Percentiles rank a stretch among this genome's conserved stretches.
Evolutionary conservation across 1,140 invertebrate species (phyloP).

Genomic region (Propsilocerus akamusi): DNA sequence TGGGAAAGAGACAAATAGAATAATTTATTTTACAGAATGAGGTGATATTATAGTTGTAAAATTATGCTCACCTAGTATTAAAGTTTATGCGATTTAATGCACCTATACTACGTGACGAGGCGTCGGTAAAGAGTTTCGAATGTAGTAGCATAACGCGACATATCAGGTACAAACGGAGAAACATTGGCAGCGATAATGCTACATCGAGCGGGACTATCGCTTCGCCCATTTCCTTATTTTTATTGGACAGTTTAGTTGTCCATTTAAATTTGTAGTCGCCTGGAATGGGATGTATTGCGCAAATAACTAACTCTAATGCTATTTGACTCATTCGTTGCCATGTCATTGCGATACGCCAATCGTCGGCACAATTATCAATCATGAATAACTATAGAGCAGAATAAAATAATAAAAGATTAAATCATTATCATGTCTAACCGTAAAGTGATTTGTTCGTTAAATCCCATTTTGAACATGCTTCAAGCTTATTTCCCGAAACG

Average conservation of each 20-base stretch:
- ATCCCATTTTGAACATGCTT: neutral
- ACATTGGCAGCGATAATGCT: conserved; percentile 95
- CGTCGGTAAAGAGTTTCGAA: conserved; percentile 97
- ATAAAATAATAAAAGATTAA: conserved; percentile 8
- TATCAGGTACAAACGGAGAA: conserved; percentile 95
- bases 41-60: neutral
- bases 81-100: conserved; percentile 99
- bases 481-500: too few relatives aligned
- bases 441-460: neutral
- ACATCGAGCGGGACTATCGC: conserved; percentile 85
- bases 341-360: conserved; percentile 99
- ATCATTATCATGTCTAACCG: conserved; percentile 1
- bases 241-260: conserved; percentile 89
- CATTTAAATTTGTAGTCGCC: conserved; percentile 70
- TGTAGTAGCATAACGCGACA: conserved; percentile 98
- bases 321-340: conserved; percentile 90
- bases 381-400: conserved; percentile 72
- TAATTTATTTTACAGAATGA: conserved; percentile 1
- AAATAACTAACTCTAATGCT: conserved; percentile 79
- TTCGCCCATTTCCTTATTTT: conserved; percentile 63
- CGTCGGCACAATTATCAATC: conserved; percentile 99
- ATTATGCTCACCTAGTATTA: conserved; percentile 58
- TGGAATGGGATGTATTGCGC: conserved; percentile 93
- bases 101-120: conserved; percentile 82
- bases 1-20: conserved; percentile 15